These are phyloP conservation scores for Natrix natrix DNA, from an alignment of 2,797 vertebrate species.

Conservation along the genomic window DNA sequence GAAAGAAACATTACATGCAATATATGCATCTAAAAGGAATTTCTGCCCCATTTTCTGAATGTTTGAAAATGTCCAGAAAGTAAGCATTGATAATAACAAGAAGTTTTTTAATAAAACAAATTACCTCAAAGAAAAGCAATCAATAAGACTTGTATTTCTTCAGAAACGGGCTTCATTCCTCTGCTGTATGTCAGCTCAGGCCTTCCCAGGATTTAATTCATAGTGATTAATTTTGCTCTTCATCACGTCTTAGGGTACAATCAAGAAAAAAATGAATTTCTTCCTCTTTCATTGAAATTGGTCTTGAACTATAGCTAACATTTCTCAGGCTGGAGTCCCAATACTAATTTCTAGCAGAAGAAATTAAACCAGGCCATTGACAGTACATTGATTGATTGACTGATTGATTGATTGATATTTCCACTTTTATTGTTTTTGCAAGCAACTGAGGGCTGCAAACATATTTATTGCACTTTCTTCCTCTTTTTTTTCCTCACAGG, in stretches of 20 bases:
- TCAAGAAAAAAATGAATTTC: background rate
- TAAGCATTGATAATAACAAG: background rate
- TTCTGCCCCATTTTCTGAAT: background rate
- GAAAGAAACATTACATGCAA: background rate
- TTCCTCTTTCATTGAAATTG: background rate
- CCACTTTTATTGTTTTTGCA: background rate
- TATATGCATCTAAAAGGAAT: background rate
- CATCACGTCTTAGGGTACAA: background rate
- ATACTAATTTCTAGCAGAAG: background rate
- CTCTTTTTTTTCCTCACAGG: too few relatives aligned
- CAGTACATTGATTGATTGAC: background rate
- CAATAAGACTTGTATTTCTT: background rate
- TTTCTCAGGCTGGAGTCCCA: background rate
- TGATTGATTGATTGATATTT: background rate
- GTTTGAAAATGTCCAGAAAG: background rate
- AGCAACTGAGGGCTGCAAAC: background rate
- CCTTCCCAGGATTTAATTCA: background rate
- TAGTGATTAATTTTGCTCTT: background rate
- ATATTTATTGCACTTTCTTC: background rate
- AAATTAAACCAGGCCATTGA: background rate
- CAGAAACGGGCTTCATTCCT: background rate
- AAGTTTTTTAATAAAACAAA: too few relatives aligned
- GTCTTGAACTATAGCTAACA: background rate
- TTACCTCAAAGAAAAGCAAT: too few relatives aligned
- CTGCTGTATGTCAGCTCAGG: background rate